These are phyloP conservation scores for Heterocephalus glaber DNA, from an alignment of 2,113 vertebrate genomes.

Conservation along the genomic window DNA sequence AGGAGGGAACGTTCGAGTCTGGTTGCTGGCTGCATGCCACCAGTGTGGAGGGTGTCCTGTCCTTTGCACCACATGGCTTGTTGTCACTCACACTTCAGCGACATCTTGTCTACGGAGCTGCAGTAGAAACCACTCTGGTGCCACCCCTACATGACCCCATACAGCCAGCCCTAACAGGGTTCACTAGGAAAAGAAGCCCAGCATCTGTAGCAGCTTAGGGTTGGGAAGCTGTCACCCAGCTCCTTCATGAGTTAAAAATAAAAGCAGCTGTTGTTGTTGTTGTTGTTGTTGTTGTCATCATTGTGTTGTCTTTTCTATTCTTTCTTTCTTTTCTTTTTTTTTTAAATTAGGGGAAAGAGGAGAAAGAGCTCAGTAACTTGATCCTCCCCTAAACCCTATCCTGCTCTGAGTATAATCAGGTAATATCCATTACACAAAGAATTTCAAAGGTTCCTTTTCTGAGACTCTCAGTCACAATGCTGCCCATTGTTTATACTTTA, in stretches of 20 bases:
- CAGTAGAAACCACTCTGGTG: conserved; percentile 50
- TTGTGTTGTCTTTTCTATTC: not conserved
- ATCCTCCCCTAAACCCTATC: conserved; percentile 74
- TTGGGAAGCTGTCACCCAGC: conserved; percentile 63
- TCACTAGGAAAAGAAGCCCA: not conserved
- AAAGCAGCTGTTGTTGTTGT: conserved; percentile 77
- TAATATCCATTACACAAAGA: conserved; percentile 84
- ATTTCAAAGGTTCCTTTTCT: conserved; percentile 81
- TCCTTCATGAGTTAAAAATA: conserved; percentile 65
- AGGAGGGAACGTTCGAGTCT: not conserved
- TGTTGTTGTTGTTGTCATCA: not conserved
- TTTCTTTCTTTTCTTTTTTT: not conserved
- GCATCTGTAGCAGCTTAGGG: conserved; percentile 35
- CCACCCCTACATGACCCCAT: not conserved
- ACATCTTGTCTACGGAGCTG: conserved; percentile 59
- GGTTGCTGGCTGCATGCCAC: not conserved
- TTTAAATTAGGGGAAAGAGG: conserved; percentile 53
- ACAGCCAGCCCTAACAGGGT: not conserved
- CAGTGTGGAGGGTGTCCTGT: conserved; percentile 64
- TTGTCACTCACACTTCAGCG: conserved; percentile 66
- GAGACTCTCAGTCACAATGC: conserved; percentile 80
- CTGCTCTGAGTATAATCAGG: conserved; percentile 66
- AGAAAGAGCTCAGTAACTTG: conserved; percentile 73
- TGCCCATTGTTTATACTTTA: conserved; percentile 87
- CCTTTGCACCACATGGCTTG: conserved; percentile 64